A percentile compares a stretch with the other conserved stretches of the same genome.
Conservation (phyloP, 2,113 vertebrate genomes). For the Irena cyanogastra region DNA sequence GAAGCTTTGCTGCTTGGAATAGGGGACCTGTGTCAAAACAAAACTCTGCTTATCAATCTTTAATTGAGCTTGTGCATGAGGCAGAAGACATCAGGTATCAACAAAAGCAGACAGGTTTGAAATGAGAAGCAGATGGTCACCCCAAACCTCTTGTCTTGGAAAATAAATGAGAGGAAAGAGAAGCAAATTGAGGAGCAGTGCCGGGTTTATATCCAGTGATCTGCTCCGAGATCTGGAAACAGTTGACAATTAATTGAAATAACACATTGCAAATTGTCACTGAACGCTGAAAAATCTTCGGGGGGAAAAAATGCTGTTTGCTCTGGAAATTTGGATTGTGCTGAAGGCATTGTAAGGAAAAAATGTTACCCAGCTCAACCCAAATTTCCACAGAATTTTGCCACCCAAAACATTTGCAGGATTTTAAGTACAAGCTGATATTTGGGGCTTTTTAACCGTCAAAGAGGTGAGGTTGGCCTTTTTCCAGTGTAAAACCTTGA, state of each 20-base stretch:
- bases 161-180: conserved; percentile 49
- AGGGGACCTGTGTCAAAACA: background rate
- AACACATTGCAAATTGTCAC: conserved; percentile 70
- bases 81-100: conserved; percentile 20
- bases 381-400: conserved; percentile 55
- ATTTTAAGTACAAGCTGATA: background rate
- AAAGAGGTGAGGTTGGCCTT: background rate
- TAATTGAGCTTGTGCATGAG: background rate
- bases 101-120: conserved; percentile 50
- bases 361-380: conserved; percentile 46
- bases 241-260: conserved; percentile 70
- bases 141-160: conserved; percentile 49
- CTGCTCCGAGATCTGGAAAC: conserved; percentile 61
- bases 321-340: conserved; percentile 68
- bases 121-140: conserved; percentile 63
- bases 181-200: conserved; percentile 33
- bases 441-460: background rate
- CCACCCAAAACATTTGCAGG: conserved; percentile 21
- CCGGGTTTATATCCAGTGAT: conserved; percentile 54
- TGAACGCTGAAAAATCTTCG: conserved; percentile 57
- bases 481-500: background rate
- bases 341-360: conserved; percentile 60
- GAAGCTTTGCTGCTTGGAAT: background rate
- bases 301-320: conserved; percentile 52
- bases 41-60: background rate